A percentile compares a stretch with the other conserved stretches of the same genome.
Conservation (phyloP, 2,113 vertebrate genomes). For the Rhipidura dahli region DNA sequence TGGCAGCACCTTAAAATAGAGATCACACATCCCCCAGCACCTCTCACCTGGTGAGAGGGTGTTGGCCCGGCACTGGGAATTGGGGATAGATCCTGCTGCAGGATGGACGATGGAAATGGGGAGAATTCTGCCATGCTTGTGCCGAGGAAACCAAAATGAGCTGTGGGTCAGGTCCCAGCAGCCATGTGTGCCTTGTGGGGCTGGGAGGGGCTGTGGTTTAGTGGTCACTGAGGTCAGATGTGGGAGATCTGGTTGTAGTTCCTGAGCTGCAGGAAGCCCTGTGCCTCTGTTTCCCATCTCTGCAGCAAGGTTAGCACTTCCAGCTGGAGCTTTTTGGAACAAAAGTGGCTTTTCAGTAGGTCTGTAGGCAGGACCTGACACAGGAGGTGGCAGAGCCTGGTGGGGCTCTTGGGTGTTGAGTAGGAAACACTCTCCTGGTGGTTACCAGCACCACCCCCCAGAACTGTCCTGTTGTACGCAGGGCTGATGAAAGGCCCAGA, state of each 20-base stretch:
- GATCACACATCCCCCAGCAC: neutral
- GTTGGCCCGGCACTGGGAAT: accelerated
- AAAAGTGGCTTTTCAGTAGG: neutral
- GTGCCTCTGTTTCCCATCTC: neutral
- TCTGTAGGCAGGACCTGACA: neutral
- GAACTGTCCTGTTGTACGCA: neutral
- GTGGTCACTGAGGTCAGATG: neutral
- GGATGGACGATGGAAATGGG: accelerated
- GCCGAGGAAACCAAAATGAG: accelerated
- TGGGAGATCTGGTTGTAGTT: neutral
- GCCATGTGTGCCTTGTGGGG: neutral
- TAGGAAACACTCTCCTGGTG: too few species aligned
- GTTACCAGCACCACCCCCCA: neutral
- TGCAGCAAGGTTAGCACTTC: neutral
- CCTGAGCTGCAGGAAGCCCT: neutral
- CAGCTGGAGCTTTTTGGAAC: neutral
- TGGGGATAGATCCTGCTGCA: neutral
- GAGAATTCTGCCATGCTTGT: neutral
- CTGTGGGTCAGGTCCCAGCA: neutral
- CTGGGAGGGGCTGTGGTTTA: neutral
- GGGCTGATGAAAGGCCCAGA: neutral
- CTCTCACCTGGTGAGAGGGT: neutral
- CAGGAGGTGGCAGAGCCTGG: neutral
- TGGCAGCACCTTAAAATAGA: slow-evolving; percentile 26
- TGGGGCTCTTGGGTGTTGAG: neutral